These are phyloP conservation scores for Caranx ignobilis DNA, from an alignment of 2,113 vertebrate genomes.

Conservation along the genomic window DNA sequence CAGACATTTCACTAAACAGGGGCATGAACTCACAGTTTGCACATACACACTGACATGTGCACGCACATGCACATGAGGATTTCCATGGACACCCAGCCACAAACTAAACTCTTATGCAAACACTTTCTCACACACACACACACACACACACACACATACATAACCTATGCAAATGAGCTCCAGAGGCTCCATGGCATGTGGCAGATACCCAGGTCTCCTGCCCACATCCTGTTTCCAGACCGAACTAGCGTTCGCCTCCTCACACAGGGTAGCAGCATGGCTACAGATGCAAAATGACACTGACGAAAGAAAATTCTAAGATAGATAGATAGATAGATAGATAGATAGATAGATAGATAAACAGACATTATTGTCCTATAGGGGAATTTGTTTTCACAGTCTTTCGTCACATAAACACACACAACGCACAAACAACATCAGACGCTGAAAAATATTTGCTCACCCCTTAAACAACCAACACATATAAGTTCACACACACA, in stretches of 20 bases:
- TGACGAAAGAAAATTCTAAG: conserved; percentile 20
- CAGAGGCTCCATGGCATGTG: conserved; percentile 76
- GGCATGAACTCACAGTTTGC: conserved; percentile 39
- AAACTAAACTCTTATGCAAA: conserved; percentile 46
- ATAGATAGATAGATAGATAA: no score
- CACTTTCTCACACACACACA: not conserved
- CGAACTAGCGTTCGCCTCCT: conserved; percentile 69
- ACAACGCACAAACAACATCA: no score
- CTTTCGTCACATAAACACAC: no score
- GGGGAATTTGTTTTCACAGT: no score
- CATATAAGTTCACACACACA: no score
- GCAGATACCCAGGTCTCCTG: conserved; percentile 73
- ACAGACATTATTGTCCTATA: no score
- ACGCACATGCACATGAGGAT: conserved; percentile 40
- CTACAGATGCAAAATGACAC: conserved; percentile 35
- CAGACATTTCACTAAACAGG: conserved; percentile 28
- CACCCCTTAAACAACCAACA: no score
- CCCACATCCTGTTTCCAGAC: conserved; percentile 81
- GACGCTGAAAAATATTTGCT: no score
- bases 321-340: no score
- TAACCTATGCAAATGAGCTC: conserved; percentile 73
- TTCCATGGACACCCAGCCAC: conserved; percentile 44
- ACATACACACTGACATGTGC: conserved; percentile 31
- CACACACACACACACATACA: conserved; percentile 36
- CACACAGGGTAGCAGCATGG: conserved; percentile 47